Percentiles rank a stretch among this genome's conserved stretches.
Conservation (phyloP, 2,113 vertebrate genomes). For the Mus pahari region DNA sequence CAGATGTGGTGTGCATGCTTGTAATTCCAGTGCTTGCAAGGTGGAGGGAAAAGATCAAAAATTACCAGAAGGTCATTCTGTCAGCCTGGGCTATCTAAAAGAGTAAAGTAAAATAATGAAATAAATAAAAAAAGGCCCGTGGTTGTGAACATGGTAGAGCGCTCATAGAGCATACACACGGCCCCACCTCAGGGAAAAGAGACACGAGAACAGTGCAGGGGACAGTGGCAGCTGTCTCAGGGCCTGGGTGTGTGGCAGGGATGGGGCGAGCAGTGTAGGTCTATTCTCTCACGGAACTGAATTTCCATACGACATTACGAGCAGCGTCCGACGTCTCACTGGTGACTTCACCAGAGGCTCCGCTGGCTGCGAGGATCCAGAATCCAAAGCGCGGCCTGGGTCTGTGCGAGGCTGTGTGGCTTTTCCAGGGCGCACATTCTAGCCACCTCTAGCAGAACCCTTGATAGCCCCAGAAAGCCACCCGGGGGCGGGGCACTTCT, state of each 20-base stretch:
- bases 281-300: not conserved
- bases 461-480: not conserved
- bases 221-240: rapidly evolving
- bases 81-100: not conserved
- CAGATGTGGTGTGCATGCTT: not conserved
- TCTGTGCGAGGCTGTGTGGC: not conserved
- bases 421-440: not conserved
- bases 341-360: not conserved
- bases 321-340: too few species aligned
- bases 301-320: not conserved
- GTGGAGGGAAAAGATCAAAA: not conserved
- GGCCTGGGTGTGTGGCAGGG: not conserved
- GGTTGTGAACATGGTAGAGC: not conserved
- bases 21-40: not conserved
- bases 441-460: not conserved
- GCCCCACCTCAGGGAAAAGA: not conserved
- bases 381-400: not conserved
- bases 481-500: rapidly evolving
- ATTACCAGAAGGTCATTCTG: not conserved
- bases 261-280: not conserved
- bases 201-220: not conserved
- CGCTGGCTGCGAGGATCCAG: not conserved
- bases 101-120: not conserved
- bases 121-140: not conserved
- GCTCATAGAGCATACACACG: too few species aligned